Evolutionary conservation across 2,797 vertebrate genomes (phyloP).

Genomic region (Peromyscus nudipes): DNA sequence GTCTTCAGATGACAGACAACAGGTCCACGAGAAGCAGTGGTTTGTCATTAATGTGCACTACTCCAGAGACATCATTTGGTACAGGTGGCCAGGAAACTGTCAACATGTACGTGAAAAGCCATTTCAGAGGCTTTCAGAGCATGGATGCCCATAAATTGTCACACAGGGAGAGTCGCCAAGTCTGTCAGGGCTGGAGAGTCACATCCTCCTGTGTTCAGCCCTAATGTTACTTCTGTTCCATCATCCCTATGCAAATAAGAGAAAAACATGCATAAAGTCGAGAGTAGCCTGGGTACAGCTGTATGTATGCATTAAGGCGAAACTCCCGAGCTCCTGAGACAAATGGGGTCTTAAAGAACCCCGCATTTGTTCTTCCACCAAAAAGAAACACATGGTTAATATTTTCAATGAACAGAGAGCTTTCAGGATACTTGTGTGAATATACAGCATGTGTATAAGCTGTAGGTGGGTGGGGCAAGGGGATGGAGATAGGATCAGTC

Average conservation of each 20-base stretch:
- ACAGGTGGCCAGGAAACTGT: slow-evolving; percentile 50
- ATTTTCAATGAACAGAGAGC: neutral
- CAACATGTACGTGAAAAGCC: neutral
- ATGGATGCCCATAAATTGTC: neutral
- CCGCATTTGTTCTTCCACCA: neutral
- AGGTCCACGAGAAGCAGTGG: slow-evolving; percentile 46
- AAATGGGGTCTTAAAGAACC: neutral
- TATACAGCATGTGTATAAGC: neutral
- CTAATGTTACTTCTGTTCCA: neutral
- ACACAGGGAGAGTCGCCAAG: neutral
- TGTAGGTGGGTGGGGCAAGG: fast-evolving
- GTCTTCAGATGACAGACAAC: slow-evolving; percentile 74
- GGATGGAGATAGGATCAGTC: neutral
- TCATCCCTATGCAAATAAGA: slow-evolving; percentile 18
- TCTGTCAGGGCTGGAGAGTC: neutral
- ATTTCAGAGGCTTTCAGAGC: neutral
- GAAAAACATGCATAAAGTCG: too few relatives aligned
- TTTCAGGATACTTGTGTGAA: neutral
- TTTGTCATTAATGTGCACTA: slow-evolving; percentile 13
- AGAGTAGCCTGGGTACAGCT: fast-evolving
- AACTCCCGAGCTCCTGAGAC: neutral
- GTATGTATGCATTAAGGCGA: neutral
- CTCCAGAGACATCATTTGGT: neutral
- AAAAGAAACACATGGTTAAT: neutral
- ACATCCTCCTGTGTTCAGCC: neutral